phyloP scores from a whole-genome alignment of 2,113 vertebrate species.

The Rhinoptilus africanus region DNA sequence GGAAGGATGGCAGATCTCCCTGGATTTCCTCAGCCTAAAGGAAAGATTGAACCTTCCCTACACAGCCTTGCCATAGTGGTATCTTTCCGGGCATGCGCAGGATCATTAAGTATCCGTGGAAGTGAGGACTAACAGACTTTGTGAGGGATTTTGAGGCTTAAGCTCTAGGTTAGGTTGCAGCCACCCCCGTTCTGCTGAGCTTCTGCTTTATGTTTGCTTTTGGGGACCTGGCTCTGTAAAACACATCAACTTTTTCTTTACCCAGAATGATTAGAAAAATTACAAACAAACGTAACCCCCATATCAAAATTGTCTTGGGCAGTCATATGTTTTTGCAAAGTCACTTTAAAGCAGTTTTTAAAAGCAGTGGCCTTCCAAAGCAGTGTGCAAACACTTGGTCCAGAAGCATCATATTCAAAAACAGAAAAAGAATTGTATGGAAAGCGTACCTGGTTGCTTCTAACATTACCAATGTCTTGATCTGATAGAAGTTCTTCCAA shows the following conservation, averaged over 20 bases:
- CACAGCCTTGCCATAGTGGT: not conserved
- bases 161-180: not conserved
- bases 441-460: not conserved
- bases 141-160: not conserved
- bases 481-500: not conserved
- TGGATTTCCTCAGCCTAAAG: not conserved
- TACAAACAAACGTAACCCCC: not conserved
- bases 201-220: not conserved
- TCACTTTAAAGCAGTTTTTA: not conserved
- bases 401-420: not conserved
- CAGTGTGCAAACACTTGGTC: not conserved
- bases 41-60: not conserved
- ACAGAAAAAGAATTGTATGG: not conserved
- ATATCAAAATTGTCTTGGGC: not conserved
- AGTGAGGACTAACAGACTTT: not conserved
- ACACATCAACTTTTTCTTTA: not conserved
- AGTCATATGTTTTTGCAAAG: not conserved
- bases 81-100: rapidly evolving
- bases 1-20: not conserved
- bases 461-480: not conserved
- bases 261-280: not conserved
- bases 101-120: not conserved
- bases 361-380: not conserved
- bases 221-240: not conserved
- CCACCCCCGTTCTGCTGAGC: not conserved